Conservation (phyloP, 2,113 vertebrate species). For the Eira barbara region DNA sequence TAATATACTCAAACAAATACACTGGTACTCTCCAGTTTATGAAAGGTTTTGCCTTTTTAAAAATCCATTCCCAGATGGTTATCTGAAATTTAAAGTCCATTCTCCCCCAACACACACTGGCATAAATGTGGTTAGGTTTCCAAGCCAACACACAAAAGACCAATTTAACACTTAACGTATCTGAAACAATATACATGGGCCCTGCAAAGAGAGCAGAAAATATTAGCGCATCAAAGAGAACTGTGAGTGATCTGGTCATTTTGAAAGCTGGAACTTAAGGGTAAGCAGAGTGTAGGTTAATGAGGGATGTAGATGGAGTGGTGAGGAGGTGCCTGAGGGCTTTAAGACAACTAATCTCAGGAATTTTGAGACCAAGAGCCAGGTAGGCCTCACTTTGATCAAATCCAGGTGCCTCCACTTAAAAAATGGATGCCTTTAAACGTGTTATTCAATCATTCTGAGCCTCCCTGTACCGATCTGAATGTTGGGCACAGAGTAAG, state of each 20-base stretch:
- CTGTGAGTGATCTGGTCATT: not conserved
- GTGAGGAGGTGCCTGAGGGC: not conserved
- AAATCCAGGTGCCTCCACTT: not conserved
- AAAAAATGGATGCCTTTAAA: not conserved
- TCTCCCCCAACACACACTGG: not conserved
- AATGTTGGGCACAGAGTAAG: not conserved
- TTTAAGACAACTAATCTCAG: not conserved
- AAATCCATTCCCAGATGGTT: not conserved
- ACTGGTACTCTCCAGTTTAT: not conserved
- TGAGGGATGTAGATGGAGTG: not conserved
- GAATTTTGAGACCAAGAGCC: not conserved
- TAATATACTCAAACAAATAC: not conserved
- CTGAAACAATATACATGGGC: conserved; percentile 5
- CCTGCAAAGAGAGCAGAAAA: conserved; percentile 25
- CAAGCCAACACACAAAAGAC: conserved; percentile 9
- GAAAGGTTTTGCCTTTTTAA: not conserved
- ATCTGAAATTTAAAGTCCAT: conserved; percentile 20
- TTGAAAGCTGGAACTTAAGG: not conserved
- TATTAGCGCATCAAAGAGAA: not conserved
- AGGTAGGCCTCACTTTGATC: not conserved
- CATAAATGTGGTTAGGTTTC: conserved; percentile 31
- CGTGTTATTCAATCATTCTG: not conserved
- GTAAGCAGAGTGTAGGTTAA: not conserved
- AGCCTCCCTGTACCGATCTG: not conserved
- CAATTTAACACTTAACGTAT: not conserved